These are phyloP conservation scores for Actinia equina DNA, from an alignment of 64 coral and sea anemone species.

Conservation along the genomic window DNA sequence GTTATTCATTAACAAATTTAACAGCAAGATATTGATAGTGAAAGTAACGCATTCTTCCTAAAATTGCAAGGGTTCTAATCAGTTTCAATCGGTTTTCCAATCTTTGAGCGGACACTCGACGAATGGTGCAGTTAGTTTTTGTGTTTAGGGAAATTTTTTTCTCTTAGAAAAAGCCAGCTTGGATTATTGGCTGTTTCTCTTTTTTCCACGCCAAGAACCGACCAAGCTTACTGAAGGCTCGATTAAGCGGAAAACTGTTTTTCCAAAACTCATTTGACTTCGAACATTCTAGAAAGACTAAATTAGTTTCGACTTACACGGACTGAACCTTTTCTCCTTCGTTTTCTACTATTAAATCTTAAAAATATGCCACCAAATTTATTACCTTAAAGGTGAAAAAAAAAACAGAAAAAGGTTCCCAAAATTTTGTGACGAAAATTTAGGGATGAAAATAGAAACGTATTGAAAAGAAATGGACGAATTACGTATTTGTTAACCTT, in stretches of 20 bases:
- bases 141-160: too few relatives aligned
- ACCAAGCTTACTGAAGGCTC: neutral
- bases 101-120: too few relatives aligned
- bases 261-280: neutral
- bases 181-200: too few relatives aligned
- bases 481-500: too few relatives aligned
- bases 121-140: too few relatives aligned
- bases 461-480: neutral
- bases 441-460: neutral
- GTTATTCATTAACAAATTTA: too few relatives aligned
- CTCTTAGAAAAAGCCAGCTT: too few relatives aligned
- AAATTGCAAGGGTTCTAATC: too few relatives aligned
- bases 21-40: too few relatives aligned
- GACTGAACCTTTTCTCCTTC: neutral
- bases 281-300: conserved; percentile 2
- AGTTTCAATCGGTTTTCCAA: too few relatives aligned
- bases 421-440: neutral
- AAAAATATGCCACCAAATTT: neutral
- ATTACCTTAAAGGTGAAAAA: neutral
- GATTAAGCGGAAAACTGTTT: neutral
- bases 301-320: neutral
- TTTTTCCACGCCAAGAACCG: too few relatives aligned
- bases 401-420: neutral
- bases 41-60: too few relatives aligned
- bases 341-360: neutral